Conservation (phyloP, 2,888 invertebrate species). For the Gandaritis pyraliata region DNA sequence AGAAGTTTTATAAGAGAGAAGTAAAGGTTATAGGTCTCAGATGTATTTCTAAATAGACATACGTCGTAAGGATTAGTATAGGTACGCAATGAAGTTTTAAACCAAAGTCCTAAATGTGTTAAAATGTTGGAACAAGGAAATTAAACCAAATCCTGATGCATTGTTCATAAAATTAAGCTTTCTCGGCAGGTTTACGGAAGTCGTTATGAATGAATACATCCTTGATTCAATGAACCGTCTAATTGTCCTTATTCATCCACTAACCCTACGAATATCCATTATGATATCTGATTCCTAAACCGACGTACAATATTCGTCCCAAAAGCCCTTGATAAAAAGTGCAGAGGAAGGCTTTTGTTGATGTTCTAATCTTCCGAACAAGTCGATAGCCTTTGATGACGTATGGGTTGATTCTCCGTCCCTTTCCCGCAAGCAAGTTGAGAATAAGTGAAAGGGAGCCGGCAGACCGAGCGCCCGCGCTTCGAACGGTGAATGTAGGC, state of each 20-base stretch:
- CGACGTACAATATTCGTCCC: conserved; percentile 18
- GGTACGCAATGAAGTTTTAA: background rate
- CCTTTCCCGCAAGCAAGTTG: conserved; percentile 48
- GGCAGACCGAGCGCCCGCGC: conserved; percentile 64
- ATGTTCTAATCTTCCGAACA: conserved; percentile 57
- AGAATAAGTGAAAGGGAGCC: conserved; percentile 64
- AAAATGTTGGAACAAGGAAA: conserved; percentile 7
- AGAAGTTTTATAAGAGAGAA: too few relatives aligned
- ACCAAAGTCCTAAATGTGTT: background rate
- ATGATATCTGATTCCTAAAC: background rate
- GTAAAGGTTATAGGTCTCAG: too few relatives aligned
- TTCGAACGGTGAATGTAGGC: conserved; percentile 82
- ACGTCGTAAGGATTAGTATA: background rate
- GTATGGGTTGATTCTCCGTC: conserved; percentile 52
- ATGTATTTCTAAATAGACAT: too few relatives aligned
- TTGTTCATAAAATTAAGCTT: conserved; percentile 32
- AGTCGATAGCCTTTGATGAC: conserved; percentile 62
- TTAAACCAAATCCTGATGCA: conserved; percentile 17
- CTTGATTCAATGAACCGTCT: conserved; percentile 32
- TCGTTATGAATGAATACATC: conserved; percentile 24
- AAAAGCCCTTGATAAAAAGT: conserved; percentile 37
- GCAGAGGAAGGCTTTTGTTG: conserved; percentile 62
- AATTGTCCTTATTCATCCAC: conserved; percentile 31
- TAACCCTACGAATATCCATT: background rate
- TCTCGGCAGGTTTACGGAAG: conserved; percentile 40